Evolutionary conservation across 1,140 invertebrate species (phyloP), one percentile per base, ranked within the genome.

Genomic region (Pogonomyrmex californicus): DNA sequence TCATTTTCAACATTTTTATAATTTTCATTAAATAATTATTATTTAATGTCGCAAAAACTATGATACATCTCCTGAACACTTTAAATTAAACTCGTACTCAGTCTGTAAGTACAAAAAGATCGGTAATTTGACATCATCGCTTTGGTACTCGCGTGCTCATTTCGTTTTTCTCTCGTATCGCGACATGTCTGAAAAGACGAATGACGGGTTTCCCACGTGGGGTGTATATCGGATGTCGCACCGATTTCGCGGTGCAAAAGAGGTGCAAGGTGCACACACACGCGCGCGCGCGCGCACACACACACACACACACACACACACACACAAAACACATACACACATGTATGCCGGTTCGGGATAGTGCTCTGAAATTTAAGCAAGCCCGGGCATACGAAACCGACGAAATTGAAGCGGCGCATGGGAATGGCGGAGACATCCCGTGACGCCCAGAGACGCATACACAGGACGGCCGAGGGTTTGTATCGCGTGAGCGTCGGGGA

Each of bases 321-420:
- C 23, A 23, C 23, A 23, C 23, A 23, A 23, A 23, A 23, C 23
- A 23, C 23, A 23, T 23, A 23, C 23, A 23, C 23, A 23, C 23
- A 23, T 23, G 23, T 23, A 23, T 56, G 44, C n/a, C 44, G 38
- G 9, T 14, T 44, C 47, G 54, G 65, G 54, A 75, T 62, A 56
- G 30, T 30, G 70, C 71, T 65, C 65, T 62, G 86, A 90, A 90
- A 90, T 89, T 90, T 79, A 89, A 89, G 78, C 85, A 85, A 87
- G 49, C 82, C 54, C 51, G 14, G 68, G 65, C 68, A 36, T 82
- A 87, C 73, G 78, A 58, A 85, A 87, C 85, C 83, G 56, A 85
- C 88, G 86, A 87, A 90, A 90, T 90, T 90, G 89, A 90, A 89
- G 85, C 86, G 79, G 88, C 79, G 88, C 89, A 70, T 87, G 86